Conservation (phyloP, 2,888 invertebrate genomes). For the Microplitis deprimator region DNA sequence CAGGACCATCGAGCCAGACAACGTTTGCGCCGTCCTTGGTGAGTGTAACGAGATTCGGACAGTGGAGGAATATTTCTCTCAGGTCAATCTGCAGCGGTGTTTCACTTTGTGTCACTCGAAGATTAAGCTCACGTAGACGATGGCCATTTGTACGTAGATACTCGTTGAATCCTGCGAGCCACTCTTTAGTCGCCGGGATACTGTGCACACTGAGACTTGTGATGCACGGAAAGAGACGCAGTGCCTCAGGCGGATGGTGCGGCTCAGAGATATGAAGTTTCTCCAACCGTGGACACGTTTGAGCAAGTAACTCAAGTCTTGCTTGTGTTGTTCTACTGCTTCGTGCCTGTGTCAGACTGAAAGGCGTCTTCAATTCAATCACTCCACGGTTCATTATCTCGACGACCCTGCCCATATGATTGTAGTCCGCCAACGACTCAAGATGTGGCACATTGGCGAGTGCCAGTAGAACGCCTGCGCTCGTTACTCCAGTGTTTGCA, state of each 20-base stretch:
- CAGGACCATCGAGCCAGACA: slow-evolving; percentile 61
- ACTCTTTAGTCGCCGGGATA: slow-evolving; percentile 65
- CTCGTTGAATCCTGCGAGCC: slow-evolving; percentile 67
- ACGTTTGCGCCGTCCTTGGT: slow-evolving; percentile 66
- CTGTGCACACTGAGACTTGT: slow-evolving; percentile 67
- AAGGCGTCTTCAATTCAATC: slow-evolving; percentile 60
- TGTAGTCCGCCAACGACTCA: slow-evolving; percentile 70
- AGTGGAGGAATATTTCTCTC: slow-evolving; percentile 62
- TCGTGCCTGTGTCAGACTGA: slow-evolving; percentile 66
- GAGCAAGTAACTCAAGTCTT: slow-evolving; percentile 66
- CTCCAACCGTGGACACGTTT: slow-evolving; percentile 67
- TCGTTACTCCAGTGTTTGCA: slow-evolving; percentile 69
- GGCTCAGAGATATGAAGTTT: slow-evolving; percentile 69
- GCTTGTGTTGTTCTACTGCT: slow-evolving; percentile 66
- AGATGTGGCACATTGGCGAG: slow-evolving; percentile 66
- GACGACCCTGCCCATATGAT: slow-evolving; percentile 68
- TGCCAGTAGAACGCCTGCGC: slow-evolving; percentile 67
- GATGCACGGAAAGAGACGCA: slow-evolving; percentile 65
- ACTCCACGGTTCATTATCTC: slow-evolving; percentile 66
- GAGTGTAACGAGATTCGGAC: slow-evolving; percentile 65
- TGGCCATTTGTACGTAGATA: slow-evolving; percentile 66
- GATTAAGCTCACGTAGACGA: slow-evolving; percentile 64
- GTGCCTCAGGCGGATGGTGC: slow-evolving; percentile 66
- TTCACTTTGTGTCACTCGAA: slow-evolving; percentile 61
- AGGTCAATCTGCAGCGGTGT: slow-evolving; percentile 63